phyloP scores from a whole-genome alignment of 2,888 invertebrate species.

The Synergus gifuensis region DNA sequence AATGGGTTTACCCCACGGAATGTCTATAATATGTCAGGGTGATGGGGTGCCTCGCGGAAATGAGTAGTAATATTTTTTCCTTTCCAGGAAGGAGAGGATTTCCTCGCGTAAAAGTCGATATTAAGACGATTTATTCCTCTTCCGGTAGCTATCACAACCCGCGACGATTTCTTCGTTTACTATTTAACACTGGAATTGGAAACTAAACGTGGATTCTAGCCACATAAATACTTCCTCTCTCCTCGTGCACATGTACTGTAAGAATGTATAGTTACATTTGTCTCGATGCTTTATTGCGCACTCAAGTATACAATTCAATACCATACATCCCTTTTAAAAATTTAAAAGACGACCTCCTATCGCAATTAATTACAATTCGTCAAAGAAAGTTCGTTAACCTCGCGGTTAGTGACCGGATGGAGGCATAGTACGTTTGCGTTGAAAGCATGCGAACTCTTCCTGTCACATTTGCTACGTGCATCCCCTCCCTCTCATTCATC shows the following conservation, averaged over 20 bases:
- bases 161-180: constrained; percentile 48
- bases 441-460: constrained; percentile 62
- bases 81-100: constrained; percentile 21
- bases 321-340: no score
- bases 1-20: constrained; percentile 30
- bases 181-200: constrained; percentile 55
- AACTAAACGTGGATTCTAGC: constrained; percentile 49
- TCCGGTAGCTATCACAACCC: constrained; percentile 26
- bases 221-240: constrained; percentile 54
- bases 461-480: constrained; percentile 61
- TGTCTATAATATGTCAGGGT: constrained; percentile 36
- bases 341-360: no score
- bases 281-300: neutral
- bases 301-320: no score
- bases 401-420: constrained; percentile 23
- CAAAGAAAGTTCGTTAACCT: neutral
- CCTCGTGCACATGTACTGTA: neutral
- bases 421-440: constrained; percentile 28
- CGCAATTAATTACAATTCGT: neutral
- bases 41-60: constrained; percentile 36
- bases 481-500: constrained; percentile 48
- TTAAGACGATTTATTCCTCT: constrained; percentile 39
- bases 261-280: neutral
- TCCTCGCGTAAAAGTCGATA: constrained; percentile 31
- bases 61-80: constrained; percentile 42